These are phyloP conservation scores for Chrysina gloriosa DNA, from an alignment of 2,888 invertebrate species.

Conservation along the genomic window DNA sequence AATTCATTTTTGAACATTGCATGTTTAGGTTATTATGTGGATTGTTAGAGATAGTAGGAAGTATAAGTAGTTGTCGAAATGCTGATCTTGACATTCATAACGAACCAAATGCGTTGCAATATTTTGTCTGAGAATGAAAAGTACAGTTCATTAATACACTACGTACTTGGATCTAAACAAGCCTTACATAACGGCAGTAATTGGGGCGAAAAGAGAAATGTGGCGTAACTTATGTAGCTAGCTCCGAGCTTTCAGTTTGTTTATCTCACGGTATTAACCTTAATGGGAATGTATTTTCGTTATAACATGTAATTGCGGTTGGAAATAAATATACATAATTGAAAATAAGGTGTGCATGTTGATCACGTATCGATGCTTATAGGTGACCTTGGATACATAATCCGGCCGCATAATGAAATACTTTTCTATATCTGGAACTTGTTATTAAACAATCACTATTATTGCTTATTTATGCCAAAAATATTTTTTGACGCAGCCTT, in stretches of 20 bases:
- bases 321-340: constrained; percentile 12
- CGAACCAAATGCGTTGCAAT: too few relatives aligned
- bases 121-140: too few relatives aligned
- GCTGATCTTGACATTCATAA: too few relatives aligned
- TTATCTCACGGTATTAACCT: constrained; percentile 25
- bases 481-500: too few relatives aligned
- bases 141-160: too few relatives aligned
- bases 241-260: not conserved
- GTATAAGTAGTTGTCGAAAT: too few relatives aligned
- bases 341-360: constrained; percentile 27
- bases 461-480: not conserved
- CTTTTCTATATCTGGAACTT: not conserved
- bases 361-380: constrained; percentile 23
- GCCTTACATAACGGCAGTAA: not conserved
- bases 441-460: not conserved
- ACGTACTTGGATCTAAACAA: too few relatives aligned
- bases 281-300: constrained; percentile 6
- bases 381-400: constrained; percentile 19
- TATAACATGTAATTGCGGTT: constrained; percentile 8
- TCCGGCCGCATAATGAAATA: constrained; percentile 14
- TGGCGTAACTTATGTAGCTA: not conserved
- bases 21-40: too few relatives aligned
- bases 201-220: not conserved
- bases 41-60: too few relatives aligned
- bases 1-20: too few relatives aligned